phyloP scores from a whole-genome alignment of 2,888 invertebrate genomes.

The Suillia variegata region DNA sequence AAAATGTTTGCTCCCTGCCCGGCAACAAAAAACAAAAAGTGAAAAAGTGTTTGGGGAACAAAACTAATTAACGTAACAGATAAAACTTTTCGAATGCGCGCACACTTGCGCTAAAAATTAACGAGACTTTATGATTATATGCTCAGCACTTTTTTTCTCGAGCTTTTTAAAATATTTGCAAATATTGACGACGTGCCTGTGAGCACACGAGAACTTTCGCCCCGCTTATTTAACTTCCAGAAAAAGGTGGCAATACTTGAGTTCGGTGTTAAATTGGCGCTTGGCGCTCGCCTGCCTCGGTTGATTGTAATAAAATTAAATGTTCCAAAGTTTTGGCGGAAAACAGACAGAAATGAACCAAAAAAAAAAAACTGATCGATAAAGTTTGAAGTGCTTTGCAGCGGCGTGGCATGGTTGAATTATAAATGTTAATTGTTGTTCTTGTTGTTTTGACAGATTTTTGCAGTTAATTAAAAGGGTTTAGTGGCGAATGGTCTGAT shows the following conservation, averaged over 20 bases:
- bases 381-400: no score
- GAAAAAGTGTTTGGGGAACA: conserved; percentile 34
- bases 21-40: no score
- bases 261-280: neutral
- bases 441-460: no score
- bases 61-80: conserved; percentile 59
- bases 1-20: conserved; percentile 51
- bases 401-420: no score
- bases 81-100: conserved; percentile 41
- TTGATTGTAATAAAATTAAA: conserved; percentile 13
- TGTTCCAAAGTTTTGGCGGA: conserved; percentile 1
- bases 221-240: no score
- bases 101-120: neutral
- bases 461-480: no score
- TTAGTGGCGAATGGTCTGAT: no score
- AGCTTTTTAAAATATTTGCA: no score
- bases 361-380: neutral
- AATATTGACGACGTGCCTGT: neutral
- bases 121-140: neutral
- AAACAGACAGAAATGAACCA: neutral
- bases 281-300: neutral
- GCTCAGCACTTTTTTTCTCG: neutral
- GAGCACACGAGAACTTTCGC: no score
- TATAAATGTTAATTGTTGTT: no score
- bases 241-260: neutral